Conservation (phyloP, 2,888 invertebrate species). For the Elaeidobius kamerunicus region DNA sequence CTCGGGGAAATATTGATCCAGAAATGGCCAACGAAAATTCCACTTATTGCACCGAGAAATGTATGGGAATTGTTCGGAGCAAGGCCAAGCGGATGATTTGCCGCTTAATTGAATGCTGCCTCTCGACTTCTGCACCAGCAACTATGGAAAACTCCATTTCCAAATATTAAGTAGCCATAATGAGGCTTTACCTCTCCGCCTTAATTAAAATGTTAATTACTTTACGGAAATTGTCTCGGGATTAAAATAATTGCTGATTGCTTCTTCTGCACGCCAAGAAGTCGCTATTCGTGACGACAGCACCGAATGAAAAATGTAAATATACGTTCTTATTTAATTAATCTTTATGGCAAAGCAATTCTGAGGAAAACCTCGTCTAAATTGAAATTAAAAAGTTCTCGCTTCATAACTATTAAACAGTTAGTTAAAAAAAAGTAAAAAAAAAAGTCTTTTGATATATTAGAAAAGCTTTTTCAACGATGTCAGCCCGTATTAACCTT, state of each 20-base stretch:
- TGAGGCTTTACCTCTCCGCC: background rate
- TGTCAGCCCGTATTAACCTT: too few species aligned
- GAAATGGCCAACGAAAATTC: constrained; percentile 36
- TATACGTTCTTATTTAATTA: too few species aligned
- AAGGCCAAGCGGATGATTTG: constrained; percentile 7
- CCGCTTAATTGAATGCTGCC: constrained; percentile 5
- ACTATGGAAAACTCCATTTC: constrained; percentile 3
- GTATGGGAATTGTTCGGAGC: constrained; percentile 26
- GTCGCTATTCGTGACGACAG: too few species aligned
- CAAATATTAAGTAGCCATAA: background rate
- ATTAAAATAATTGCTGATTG: background rate
- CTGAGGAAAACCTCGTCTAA: too few species aligned
- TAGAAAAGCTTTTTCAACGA: too few species aligned
- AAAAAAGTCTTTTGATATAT: too few species aligned
- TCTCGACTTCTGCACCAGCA: background rate
- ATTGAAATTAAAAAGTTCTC: too few species aligned
- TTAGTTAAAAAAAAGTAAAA: too few species aligned
- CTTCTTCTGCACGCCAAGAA: too few species aligned
- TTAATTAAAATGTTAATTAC: background rate
- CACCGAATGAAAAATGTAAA: too few species aligned
- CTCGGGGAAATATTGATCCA: constrained; percentile 45
- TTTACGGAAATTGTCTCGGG: background rate
- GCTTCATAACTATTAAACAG: too few species aligned
- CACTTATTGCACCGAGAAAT: constrained; percentile 30
- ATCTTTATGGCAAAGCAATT: too few species aligned